phyloP scores from a whole-genome alignment of 1,140 invertebrate genomes.

The Agraylea sexmaculata region DNA sequence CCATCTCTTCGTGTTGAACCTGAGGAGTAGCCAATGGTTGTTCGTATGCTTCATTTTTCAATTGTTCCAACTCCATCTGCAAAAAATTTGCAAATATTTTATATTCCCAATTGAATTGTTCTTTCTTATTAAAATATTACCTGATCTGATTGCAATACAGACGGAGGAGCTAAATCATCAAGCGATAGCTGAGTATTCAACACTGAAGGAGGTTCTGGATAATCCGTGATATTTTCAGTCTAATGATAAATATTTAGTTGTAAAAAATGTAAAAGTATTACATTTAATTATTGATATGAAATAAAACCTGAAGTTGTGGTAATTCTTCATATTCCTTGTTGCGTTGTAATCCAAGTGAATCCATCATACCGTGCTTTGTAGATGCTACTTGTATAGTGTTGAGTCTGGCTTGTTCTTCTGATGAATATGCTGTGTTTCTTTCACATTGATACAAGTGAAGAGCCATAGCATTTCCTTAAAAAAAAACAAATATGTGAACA shows the following conservation, averaged over 20 bases:
- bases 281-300: not conserved
- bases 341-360: constrained; percentile 18
- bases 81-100: constrained; percentile 8
- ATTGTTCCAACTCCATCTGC: constrained; percentile 33
- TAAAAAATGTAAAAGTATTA: not conserved
- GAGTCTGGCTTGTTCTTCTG: constrained; percentile 41
- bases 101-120: not conserved
- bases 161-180: constrained; percentile 36
- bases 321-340: constrained; percentile 17
- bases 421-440: constrained; percentile 48
- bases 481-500: constrained; percentile 11
- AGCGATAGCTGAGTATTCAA: constrained; percentile 38
- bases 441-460: constrained; percentile 50
- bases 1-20: constrained; percentile 22
- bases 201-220: constrained; percentile 31
- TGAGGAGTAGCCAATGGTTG: constrained; percentile 35
- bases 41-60: constrained; percentile 31
- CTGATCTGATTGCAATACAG: constrained; percentile 34
- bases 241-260: constrained; percentile 9
- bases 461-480: constrained; percentile 45
- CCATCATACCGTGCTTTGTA: constrained; percentile 20
- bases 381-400: constrained; percentile 33
- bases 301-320: constrained; percentile 12
- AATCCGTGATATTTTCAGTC: constrained; percentile 27
- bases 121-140: constrained; percentile 19